Evolutionary conservation across 2,888 invertebrate species (phyloP), one percentile per base, ranked within the genome.

Genomic region (Calephelis perditalis): DNA sequence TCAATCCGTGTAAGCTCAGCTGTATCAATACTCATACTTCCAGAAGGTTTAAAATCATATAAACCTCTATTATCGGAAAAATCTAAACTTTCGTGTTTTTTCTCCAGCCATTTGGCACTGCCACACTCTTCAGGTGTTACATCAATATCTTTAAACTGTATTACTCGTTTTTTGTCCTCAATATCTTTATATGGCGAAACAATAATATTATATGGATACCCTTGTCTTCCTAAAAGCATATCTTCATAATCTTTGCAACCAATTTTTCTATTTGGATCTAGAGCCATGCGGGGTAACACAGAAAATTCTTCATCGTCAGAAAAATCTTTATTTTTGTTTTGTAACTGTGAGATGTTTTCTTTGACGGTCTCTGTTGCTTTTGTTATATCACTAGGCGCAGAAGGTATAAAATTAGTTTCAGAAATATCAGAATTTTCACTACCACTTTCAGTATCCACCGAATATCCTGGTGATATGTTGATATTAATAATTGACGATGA

Each of bases 381-480:
- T 11, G 45, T n/a, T 5, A 36, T 55, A 11, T 45, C 46, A 15
- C 11, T n/a, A 45, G 7, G 15, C 26, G 59, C 11, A 5, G 45
- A 15, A 12, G 46, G 7, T 37, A 26, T n/a, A 57, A 7, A 11
- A 57, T 8, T 46, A 11, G n/a, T 26, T 35, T 45, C 59, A 40
- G 40, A 26, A 40, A 40, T 37, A 35, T 40, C 56, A 10, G 55
- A 47, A 26, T 12, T 49, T 8, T 43, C 60, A 5, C 46, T 45
- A 45, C 46, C 46, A 7, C 56, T 35, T 68, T 87, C 90, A 46
- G 84, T 80, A 63, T 89, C 89, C 8, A 74, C 75, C 36, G 84
- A 73, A 73, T 90, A 92, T 57, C 89, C 82, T 66, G 92, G 92
- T 1, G 92, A 91, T 67, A 93, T 92, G 70, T 92, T 93, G 61